A percentile compares a stretch with the other conserved stretches of the same genome.
Evolutionary conservation across 2,888 invertebrate species (phyloP).

Genomic region (Sarcophaga subvicina): DNA sequence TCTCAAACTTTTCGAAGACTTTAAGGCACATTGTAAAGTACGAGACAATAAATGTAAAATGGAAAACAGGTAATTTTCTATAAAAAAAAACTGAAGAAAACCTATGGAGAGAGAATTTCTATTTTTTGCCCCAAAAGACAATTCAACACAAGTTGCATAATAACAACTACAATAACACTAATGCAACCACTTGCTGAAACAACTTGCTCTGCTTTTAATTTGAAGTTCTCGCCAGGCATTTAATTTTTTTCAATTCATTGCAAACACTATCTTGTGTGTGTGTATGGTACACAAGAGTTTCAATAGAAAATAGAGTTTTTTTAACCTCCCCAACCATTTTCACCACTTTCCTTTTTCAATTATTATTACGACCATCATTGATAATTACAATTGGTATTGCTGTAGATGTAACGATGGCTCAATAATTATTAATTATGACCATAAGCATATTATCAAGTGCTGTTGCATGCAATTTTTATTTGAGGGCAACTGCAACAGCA

Average conservation of each 20-base stretch:
- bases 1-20: constrained; percentile 91
- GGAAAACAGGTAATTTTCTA: constrained; percentile 89
- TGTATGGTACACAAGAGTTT: background rate
- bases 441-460: constrained; percentile 62
- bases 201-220: background rate
- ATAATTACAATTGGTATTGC: constrained; percentile 71
- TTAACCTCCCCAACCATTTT: background rate
- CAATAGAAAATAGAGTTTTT: background rate
- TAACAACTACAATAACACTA: constrained; percentile 13
- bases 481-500: background rate
- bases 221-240: background rate
- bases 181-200: background rate
- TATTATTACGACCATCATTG: constrained; percentile 68
- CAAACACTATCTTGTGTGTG: no score
- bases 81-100: constrained; percentile 2
- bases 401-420: constrained; percentile 39
- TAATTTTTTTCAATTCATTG: background rate
- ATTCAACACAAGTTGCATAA: constrained; percentile 6
- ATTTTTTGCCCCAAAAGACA: background rate
- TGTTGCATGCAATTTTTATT: constrained; percentile 59
- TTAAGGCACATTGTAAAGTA: constrained; percentile 93
- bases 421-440: constrained; percentile 72
- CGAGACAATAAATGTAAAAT: constrained; percentile 93
- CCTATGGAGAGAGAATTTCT: background rate
- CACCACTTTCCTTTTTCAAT: constrained; percentile 41